Base-by-base conservation (phyloP, 2,888 invertebrate genomes). In the Euproctis similis region DNA sequence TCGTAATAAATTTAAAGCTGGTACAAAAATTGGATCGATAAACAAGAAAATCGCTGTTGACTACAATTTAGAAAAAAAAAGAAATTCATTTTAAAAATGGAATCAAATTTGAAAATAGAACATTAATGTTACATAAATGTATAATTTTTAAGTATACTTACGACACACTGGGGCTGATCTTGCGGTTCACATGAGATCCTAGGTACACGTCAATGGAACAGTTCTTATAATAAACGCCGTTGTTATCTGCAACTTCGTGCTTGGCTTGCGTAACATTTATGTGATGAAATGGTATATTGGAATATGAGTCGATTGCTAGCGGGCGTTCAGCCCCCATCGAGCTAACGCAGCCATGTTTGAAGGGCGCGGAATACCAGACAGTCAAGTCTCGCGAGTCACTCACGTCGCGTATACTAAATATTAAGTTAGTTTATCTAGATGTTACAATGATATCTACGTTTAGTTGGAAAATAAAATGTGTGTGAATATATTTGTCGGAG, bases 181-280 rank as follows among this genome's bases (percentile, higher is more conserved):
- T 53, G 56, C 49, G 59, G 49, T 64, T 76, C 67, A 75, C 80
- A 81, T 77, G 74, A 59, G 72, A 61, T 52, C 59, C 54, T 18
- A 49, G 49, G 63, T 48, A 53, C 62, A 61, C 62, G 58, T 58
- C 69, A 64, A 63, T 63, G 53, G 48, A 50, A 59, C 59, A 60
- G 64, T 59, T 63, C 63, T 52, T 51, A 46, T 46, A 49, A 52
- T 50, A 57, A 59, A n/a, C n/a, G n/a, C n/a, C n/a, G n/a, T n/a
- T n/a, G 51, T 60, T 51, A 59, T 69, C 72, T 66, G 60, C 59
- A 74, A 70, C 70, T 64, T 51, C 56, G 61, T 65, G 62, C 59
- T 66, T 57, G 65, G 70, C 72, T 80, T 77, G 78, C 77, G 76
- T 80, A 81, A 76, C 81, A 81, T 81, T 77, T 80, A 80, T 75